Conservation (phyloP, 2,113 vertebrate genomes). For the Brachyhypopomus gauderio region DNA sequence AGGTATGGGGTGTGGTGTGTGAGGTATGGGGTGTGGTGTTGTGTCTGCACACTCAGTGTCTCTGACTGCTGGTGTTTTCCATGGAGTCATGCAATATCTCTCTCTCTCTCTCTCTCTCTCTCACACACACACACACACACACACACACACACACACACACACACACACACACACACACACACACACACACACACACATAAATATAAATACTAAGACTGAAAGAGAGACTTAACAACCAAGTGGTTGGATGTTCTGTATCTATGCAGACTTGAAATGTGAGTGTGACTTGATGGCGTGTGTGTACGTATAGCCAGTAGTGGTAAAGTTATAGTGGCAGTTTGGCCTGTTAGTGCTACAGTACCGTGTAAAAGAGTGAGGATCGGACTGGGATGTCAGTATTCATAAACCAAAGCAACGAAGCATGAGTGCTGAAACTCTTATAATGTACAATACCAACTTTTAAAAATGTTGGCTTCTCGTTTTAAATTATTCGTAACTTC, state of each 20-base stretch:
- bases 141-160: slow-evolving; percentile 23
- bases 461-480: too few species aligned
- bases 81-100: background rate
- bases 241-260: background rate
- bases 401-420: too few species aligned
- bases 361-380: background rate
- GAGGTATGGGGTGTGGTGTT: too few species aligned
- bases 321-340: background rate
- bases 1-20: too few species aligned
- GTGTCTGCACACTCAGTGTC: background rate
- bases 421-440: too few species aligned
- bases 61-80: slow-evolving; percentile 7
- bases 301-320: background rate
- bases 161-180: background rate
- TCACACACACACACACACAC: slow-evolving; percentile 6
- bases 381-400: too few species aligned
- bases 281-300: background rate
- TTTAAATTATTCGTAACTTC: too few species aligned
- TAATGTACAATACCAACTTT: too few species aligned
- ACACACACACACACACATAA: slow-evolving; percentile 10
- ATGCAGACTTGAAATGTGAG: background rate
- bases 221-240: background rate
- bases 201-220: background rate
- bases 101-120: background rate
- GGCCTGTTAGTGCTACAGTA: background rate